Evolutionary conservation across 1,140 invertebrate species (phyloP), one percentile per base, ranked within the genome.

Genomic region (Trypoxylus dichotomus): DNA sequence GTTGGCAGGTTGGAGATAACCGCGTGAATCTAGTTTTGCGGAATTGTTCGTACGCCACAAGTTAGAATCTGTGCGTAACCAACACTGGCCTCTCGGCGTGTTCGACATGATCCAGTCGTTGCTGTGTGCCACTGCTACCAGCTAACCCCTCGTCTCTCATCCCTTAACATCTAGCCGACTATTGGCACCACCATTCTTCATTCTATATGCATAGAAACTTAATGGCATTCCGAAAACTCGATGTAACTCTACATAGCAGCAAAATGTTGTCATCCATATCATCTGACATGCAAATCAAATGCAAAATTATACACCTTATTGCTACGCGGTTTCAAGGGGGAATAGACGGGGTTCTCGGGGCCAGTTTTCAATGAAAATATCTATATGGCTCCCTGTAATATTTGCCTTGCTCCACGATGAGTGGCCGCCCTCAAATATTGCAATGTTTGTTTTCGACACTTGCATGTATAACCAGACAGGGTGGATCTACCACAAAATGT

Each of bases 271-370:
- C 79, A 83, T 84, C 83, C 81, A 82, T 83, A 84, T 85, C 82
- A 84, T 85, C 81, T 84, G 79, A 79, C 80, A 85, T 85, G 84
- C 81, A 84, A 84, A 85, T 85, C 83, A 81, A 82, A 85, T 85
- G 83, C 83, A 85, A 84, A 85, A 85, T 84, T 83, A 84, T 84
- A 84, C 82, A 83, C 83, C 83, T 85, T 84, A 84, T 84, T 84
- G 82, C 77, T 63, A 77, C 79, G 19, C 60, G 60, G n/a, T 58
- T 21, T 5, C 47, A n/a, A 21, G 15, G 21, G 60, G 60, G 60
- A 25, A 19, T 11, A 19, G 19, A 13, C 75, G 76, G 79, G 77
- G 75, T 63, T 73, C 42, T 77, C 76, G 37, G 71, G 60, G 60
- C 60, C 77, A 76, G 63, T 77, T 78, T 80, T 77, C 75, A 78